Evolutionary conservation across 2,113 vertebrate genomes (phyloP), one percentile per base, ranked within the genome.

Genomic region (Paraplagusia blochii): DNA sequence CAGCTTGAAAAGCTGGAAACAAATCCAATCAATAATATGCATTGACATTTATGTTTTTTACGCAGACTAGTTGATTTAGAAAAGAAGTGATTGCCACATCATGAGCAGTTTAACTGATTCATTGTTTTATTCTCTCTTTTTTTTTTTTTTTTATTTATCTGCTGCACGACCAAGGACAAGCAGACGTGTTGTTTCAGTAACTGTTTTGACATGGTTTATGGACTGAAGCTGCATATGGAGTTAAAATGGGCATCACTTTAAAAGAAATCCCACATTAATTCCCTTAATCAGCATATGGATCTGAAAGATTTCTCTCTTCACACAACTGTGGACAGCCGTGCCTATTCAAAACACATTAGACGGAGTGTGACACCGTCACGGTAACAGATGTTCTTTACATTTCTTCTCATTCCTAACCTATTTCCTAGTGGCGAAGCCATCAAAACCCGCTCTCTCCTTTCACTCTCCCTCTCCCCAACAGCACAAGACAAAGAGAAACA

Each of bases 401-500:
- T 80, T 82, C 74, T 83, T 59, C 71, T 58, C 71, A 76, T 81
- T 88, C 73, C 81, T 80, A 87, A 87, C 87, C 79, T 80, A 87
- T 87, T 87, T 88, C 81, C 85, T 82, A 61, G 71, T 69, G 85
- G 40, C 79, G 79, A 79, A 81, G 82, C 73, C 82, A 85, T 82
- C 66, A 66, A 82, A 79, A 75, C 80, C 69, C 67, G 10, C 56
- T 80, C 68, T 55, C 69, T 81, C 71, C 67, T 81, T 84, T 83
- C 69, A 67, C 54, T 70, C 72, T 66, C 69, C 62, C 61, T 81
- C 76, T 78, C 72, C 74, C 70, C 65, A 66, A 76, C 76, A 72
- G 77, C 76, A 53, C 76, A 69, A 86, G 81, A 89, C 78, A 89
- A 86, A 90, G 83, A 79, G 86, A 88, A 89, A 88, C 87, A 85